A percentile compares a stretch with the other conserved stretches of the same genome.
Conservation (phyloP, 2,113 vertebrate species). For the Tinamus guttatus region DNA sequence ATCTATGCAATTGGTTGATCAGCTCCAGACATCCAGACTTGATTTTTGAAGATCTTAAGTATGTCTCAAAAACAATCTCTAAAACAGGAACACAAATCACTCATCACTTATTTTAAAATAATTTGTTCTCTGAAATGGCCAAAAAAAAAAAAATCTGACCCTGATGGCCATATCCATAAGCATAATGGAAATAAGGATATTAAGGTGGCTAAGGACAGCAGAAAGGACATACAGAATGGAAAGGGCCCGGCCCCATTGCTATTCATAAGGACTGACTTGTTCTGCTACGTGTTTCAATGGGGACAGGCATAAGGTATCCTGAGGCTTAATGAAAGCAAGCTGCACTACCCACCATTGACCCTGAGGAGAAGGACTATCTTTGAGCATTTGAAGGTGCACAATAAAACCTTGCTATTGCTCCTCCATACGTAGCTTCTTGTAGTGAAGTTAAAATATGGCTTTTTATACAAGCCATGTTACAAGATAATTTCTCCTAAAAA, state of each 20-base stretch:
- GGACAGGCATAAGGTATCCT: conserved; percentile 4
- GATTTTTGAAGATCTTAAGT: neutral
- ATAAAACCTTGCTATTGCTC: neutral
- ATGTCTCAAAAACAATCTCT: neutral
- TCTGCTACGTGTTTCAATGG: neutral
- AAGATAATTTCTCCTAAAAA: conserved; percentile 68
- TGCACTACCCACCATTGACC: neutral
- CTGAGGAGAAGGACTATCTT: neutral
- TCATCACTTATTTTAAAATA: neutral
- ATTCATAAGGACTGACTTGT: neutral
- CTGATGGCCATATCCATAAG: neutral
- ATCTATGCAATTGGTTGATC: neutral
- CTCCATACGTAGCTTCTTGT: neutral
- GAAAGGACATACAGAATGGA: neutral
- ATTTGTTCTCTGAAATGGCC: neutral
- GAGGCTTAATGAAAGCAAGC: conserved; percentile 37
- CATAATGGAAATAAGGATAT: neutral
- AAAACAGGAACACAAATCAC: neutral
- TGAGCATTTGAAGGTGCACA: neutral
- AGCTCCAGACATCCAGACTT: neutral
- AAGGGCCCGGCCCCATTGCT: neutral
- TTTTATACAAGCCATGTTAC: conserved; percentile 45
- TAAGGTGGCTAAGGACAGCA: neutral
- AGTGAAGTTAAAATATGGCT: conserved; percentile 37
- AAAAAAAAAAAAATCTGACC: neutral